These are phyloP conservation scores for Boloria selene DNA, from an alignment of 2,888 invertebrate species.

Conservation along the genomic window DNA sequence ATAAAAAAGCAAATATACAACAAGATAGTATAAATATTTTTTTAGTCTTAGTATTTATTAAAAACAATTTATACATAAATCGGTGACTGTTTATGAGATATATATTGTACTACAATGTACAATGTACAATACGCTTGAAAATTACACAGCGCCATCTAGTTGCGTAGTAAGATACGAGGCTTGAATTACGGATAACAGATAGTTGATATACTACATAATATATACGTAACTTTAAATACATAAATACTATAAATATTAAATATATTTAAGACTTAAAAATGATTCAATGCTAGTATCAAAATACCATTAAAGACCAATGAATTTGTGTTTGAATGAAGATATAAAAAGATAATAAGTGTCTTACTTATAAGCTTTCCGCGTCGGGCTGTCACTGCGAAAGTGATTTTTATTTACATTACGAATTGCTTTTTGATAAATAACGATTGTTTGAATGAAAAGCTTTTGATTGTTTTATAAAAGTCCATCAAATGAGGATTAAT, in stretches of 20 bases:
- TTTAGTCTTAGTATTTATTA: no score
- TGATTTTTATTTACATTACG: constrained; percentile 22
- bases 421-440: constrained; percentile 31
- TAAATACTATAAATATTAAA: background rate
- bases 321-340: constrained; percentile 9
- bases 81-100: no score
- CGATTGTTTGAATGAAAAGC: background rate
- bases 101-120: no score
- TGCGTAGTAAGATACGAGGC: no score
- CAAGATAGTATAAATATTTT: no score
- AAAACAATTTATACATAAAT: no score
- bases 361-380: constrained; percentile 1
- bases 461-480: constrained; percentile 5
- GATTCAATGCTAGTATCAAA: background rate
- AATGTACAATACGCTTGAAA: no score
- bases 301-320: constrained; percentile 2
- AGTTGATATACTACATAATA: no score
- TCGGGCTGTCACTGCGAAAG: constrained; percentile 7
- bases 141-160: no score
- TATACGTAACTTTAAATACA: no score
- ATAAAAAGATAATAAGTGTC: background rate
- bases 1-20: no score
- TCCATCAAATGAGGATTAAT: background rate
- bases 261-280: background rate
- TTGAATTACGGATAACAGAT: no score